Conservation (phyloP, 2,113 vertebrate genomes). For the Capra hircus region DNA sequence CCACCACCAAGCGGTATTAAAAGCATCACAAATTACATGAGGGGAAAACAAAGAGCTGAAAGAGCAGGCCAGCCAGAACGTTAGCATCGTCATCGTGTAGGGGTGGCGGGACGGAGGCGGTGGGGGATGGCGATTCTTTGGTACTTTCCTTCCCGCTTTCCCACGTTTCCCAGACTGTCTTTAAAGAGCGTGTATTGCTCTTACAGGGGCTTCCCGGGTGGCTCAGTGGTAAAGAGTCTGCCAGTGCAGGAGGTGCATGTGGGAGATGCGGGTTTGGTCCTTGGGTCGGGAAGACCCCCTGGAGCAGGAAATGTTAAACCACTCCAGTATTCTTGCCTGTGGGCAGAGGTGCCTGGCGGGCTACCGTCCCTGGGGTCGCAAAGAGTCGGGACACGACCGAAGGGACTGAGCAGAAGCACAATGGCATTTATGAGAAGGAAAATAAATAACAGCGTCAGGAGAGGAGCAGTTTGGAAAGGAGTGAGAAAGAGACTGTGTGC, state of each 20-base stretch:
- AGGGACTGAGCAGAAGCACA: not conserved
- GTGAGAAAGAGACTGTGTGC: accelerated
- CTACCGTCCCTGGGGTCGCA: not conserved
- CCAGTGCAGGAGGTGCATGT: not conserved
- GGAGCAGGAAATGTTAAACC: not conserved
- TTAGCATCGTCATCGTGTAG: not conserved
- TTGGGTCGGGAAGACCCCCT: not conserved
- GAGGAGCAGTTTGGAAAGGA: not conserved
- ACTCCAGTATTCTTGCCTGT: not conserved
- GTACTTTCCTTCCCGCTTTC: not conserved
- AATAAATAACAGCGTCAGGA: not conserved
- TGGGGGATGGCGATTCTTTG: not conserved
- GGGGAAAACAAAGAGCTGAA: not conserved
- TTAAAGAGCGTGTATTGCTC: not conserved
- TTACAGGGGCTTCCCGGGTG: not conserved
- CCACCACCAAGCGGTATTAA: not conserved
- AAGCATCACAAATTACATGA: not conserved
- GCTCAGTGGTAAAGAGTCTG: not conserved
- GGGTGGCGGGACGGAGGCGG: not conserved
- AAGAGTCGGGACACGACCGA: not conserved
- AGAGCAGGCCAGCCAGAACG: not conserved
- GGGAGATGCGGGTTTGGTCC: not conserved
- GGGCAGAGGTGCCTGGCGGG: not conserved
- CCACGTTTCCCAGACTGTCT: not conserved
- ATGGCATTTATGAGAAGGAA: not conserved